Evolutionary conservation across 2,888 invertebrate genomes (phyloP), one percentile per base, ranked within the genome.

Genomic region (Heliconius hortense): DNA sequence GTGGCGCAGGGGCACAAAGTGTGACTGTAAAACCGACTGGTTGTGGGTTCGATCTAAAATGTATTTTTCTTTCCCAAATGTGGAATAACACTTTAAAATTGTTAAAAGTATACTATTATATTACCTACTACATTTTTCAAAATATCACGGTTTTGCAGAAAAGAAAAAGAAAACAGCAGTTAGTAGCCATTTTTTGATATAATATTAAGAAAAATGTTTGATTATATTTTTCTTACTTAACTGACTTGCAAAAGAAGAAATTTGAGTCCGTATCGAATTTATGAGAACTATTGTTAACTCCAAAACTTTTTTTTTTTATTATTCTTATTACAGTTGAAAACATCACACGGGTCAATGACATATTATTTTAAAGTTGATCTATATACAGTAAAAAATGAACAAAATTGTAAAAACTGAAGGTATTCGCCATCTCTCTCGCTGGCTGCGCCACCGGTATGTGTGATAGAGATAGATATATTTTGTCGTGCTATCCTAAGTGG

Each of bases 351-450:
- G 89, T 92, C 91, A 92, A 87, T 86, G 93, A 92, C 92, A 88
- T 86, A 88, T 89, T 89, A 90, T 90, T 90, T 88, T 86, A 89
- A 88, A 88, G 87, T 88, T 91, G 91, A 90, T 93, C 93, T 92
- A 91, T 90, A 92, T 92, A 90, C 89, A 84, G 89, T 88, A 92
- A 92, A 91, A 92, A 89, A 84, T 80, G 82, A 85, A 88, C 87
- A 87, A 86, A 86, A 85, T 79, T 82, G 81, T 85, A 87, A 90
- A 88, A 88, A 87, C 83, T 80, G 72, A 71, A 72, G 28, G 81
- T 80, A 77, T 78, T 76, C 79, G 78, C 82, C 78, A 67, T 92
- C 90, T 72, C 83, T 85, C 79, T 89, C 84, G 48, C 26, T 53
- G 59, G 73, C 77, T 79, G 77, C 66, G 68, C n/a, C 59, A 76